Conservation (phyloP, 2,888 invertebrate species). For the Leptura quadrifasciata region DNA sequence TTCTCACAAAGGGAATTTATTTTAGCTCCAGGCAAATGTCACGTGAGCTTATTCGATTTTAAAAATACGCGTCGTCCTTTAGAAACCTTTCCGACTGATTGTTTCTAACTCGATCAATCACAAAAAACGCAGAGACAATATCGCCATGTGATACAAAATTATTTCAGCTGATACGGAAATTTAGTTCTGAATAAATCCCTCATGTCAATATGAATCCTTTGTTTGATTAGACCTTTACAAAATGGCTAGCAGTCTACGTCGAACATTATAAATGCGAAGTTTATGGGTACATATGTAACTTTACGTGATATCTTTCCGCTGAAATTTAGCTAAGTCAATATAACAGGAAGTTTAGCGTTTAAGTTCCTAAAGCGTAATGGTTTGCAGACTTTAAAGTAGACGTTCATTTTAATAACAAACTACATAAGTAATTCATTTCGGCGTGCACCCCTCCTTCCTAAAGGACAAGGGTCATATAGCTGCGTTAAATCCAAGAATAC, state of each 20-base stretch:
- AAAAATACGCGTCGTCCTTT: too few species aligned
- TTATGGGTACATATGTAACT: constrained; percentile 11
- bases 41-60: too few species aligned
- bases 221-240: constrained; percentile 1
- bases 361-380: constrained; percentile 20
- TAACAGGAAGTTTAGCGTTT: constrained; percentile 19
- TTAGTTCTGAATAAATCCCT: not conserved
- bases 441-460: not conserved
- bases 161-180: not conserved
- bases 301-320: constrained; percentile 15
- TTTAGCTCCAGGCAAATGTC: too few species aligned
- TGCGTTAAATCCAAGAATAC: too few species aligned
- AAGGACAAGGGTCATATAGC: too few species aligned
- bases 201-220: constrained; percentile 4
- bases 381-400: constrained; percentile 16
- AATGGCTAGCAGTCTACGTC: not conserved
- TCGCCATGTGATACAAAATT: not conserved
- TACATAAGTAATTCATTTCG: constrained; percentile 1
- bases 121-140: not conserved
- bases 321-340: constrained; percentile 10
- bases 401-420: not conserved
- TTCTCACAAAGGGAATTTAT: too few species aligned
- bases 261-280: constrained; percentile 2
- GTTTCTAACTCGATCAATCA: not conserved
- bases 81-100: not conserved